phyloP scores from a whole-genome alignment of 2,797 vertebrate species.

The Oreochromis grahami region DNA sequence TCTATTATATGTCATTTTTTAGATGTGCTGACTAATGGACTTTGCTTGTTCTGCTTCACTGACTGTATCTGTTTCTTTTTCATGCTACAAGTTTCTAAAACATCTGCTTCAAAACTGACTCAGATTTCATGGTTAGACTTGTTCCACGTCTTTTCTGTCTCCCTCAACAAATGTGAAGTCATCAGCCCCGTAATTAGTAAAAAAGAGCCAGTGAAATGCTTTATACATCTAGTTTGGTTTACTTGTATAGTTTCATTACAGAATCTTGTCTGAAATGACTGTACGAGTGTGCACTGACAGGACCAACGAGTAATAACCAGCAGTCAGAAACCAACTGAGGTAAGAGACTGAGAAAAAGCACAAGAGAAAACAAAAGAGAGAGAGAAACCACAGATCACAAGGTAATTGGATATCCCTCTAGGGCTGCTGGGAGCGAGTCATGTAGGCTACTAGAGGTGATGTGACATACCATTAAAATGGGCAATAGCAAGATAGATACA shows the following conservation, averaged over 20 bases:
- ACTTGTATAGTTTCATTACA: background rate
- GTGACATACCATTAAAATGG: background rate
- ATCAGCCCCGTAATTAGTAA: background rate
- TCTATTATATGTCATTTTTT: background rate
- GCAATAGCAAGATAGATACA: background rate
- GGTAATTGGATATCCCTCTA: background rate
- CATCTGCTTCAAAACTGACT: background rate
- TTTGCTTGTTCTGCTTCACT: background rate
- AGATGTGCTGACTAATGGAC: background rate
- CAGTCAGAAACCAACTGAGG: background rate
- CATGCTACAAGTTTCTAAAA: background rate
- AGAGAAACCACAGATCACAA: background rate
- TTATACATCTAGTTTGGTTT: background rate
- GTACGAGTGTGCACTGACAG: background rate
- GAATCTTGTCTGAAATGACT: background rate
- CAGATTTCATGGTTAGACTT: background rate
- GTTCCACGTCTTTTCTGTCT: background rate
- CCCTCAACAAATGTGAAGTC: background rate
- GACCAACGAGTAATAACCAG: background rate
- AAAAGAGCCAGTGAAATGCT: background rate
- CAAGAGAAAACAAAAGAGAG: background rate
- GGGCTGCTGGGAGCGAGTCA: background rate
- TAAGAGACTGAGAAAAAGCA: background rate
- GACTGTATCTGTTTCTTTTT: background rate
- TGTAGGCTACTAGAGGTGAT: background rate